These are phyloP conservation scores for Nasua narica DNA, from an alignment of 2,797 vertebrate genomes.

Conservation along the genomic window DNA sequence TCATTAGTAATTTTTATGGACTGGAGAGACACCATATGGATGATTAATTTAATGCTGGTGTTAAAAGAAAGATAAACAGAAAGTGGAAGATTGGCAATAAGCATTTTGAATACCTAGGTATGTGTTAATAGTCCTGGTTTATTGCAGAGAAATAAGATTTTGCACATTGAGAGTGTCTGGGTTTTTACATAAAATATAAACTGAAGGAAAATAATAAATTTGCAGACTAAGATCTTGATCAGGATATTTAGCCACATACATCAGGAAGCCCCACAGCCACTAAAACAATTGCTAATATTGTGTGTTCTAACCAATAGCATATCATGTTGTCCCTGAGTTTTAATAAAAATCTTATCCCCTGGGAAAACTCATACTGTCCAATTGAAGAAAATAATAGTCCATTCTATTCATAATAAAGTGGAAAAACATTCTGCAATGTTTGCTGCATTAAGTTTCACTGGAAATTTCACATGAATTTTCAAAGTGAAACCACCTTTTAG, in stretches of 20 bases:
- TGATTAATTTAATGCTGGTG: neutral
- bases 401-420: neutral
- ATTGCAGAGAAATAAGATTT: neutral
- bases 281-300: neutral
- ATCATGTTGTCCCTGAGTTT: neutral
- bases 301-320: neutral
- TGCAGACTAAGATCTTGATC: neutral
- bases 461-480: slow-evolving; percentile 13
- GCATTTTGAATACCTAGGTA: neutral
- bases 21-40: neutral
- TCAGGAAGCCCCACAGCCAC: neutral
- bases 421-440: neutral
- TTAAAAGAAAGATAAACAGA: neutral
- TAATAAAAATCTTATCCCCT: neutral
- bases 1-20: neutral
- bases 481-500: neutral
- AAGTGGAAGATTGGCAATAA: neutral
- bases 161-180: neutral
- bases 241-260: neutral
- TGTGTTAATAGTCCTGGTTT: neutral
- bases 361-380: neutral
- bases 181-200: neutral
- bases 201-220: neutral
- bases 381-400: neutral
- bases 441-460: neutral